phyloP scores from a whole-genome alignment of 2,797 vertebrate genomes.

The Phrynocephalus vlangalii region DNA sequence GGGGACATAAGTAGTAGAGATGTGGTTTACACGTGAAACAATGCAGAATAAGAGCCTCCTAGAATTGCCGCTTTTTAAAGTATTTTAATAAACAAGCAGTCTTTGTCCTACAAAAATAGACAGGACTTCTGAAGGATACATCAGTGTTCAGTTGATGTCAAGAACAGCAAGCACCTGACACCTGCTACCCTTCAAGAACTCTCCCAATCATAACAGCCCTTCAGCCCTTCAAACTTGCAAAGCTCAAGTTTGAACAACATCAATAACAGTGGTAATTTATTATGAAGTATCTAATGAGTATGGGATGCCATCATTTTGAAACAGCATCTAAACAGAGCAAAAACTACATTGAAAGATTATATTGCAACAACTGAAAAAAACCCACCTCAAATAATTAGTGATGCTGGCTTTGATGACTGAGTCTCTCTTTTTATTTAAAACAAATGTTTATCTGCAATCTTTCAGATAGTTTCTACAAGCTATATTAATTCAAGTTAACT shows the following conservation, averaged over 20 bases:
- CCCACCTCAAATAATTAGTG: background rate
- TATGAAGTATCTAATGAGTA: slow-evolving; percentile 7
- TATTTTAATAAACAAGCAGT: background rate
- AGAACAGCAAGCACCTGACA: slow-evolving; percentile 10
- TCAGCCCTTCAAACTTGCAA: slow-evolving; percentile 13
- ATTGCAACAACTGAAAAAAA: background rate
- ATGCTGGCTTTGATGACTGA: background rate
- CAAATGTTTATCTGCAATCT: background rate
- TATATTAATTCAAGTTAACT: background rate
- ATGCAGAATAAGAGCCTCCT: too few relatives aligned
- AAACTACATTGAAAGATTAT: background rate
- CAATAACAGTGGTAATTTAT: slow-evolving; percentile 18
- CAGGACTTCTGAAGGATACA: slow-evolving; percentile 3
- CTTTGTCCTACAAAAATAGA: background rate
- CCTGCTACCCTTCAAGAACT: slow-evolving; percentile 6
- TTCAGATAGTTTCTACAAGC: too few relatives aligned
- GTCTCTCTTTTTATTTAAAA: background rate
- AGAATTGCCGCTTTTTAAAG: too few relatives aligned
- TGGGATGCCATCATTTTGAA: background rate
- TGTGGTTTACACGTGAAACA: background rate
- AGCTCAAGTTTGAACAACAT: slow-evolving; percentile 3
- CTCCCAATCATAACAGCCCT: slow-evolving; percentile 11
- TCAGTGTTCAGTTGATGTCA: background rate
- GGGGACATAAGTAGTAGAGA: background rate
- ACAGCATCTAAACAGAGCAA: background rate